A percentile compares a stretch with the other conserved stretches of the same genome.
Conservation (phyloP, 1,140 invertebrate species). For the Halictus rubicundus region DNA sequence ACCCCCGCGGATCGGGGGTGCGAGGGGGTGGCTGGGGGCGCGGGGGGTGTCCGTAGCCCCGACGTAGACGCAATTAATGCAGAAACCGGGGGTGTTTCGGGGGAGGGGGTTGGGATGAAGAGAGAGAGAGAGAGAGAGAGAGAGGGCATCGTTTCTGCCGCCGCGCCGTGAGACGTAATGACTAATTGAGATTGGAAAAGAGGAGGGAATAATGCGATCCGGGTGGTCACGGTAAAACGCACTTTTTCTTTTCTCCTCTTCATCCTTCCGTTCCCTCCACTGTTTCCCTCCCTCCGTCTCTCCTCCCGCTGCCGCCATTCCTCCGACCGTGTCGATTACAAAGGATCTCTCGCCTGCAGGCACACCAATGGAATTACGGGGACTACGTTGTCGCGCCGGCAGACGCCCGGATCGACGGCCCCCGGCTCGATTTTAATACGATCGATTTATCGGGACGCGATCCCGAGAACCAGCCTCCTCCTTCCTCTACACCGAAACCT, state of each 20-base stretch:
- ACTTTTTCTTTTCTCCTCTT: constrained; percentile 38
- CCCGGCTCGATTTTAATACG: constrained; percentile 46
- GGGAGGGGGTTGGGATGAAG: constrained; percentile 50
- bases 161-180: constrained; percentile 61
- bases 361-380: constrained; percentile 62
- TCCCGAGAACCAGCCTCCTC: background rate
- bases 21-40: constrained; percentile 5
- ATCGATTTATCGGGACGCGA: constrained; percentile 39
- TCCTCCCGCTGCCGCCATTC: background rate
- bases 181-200: constrained; percentile 68
- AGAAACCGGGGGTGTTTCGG: constrained; percentile 46
- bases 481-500: too few species aligned
- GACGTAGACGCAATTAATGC: constrained; percentile 67
- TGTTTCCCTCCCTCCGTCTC: background rate
- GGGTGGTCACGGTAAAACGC: constrained; percentile 65
- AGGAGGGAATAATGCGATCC: constrained; percentile 60
- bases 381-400: constrained; percentile 34
- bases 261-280: constrained; percentile 29
- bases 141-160: constrained; percentile 59
- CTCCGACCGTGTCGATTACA: constrained; percentile 47
- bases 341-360: constrained; percentile 66
- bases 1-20: constrained; percentile 9
- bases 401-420: constrained; percentile 16
- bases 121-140: constrained; percentile 30
- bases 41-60: constrained; percentile 22